phyloP scores from a whole-genome alignment of 2,113 vertebrate species.

The Cromileptes altivelis region DNA sequence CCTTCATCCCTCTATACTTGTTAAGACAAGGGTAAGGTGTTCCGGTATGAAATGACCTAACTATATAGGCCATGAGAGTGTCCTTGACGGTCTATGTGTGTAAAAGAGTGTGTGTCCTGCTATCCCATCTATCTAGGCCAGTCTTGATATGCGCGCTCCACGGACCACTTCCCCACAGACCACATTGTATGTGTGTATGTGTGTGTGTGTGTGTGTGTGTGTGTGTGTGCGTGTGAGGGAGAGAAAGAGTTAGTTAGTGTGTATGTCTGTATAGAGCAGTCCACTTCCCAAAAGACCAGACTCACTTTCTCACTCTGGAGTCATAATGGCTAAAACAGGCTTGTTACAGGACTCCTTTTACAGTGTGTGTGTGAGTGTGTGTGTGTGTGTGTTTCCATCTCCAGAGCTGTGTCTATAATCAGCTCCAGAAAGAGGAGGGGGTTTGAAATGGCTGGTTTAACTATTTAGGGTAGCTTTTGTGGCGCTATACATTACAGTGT shows the following conservation, averaged over 20 bases:
- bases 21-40: slow-evolving; percentile 62
- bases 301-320: slow-evolving; percentile 78
- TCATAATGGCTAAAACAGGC: slow-evolving; percentile 78
- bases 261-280: slow-evolving; percentile 63
- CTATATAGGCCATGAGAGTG: slow-evolving; percentile 73
- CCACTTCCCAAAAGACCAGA: slow-evolving; percentile 80
- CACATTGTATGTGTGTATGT: slow-evolving; percentile 44
- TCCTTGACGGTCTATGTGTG: slow-evolving; percentile 75
- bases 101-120: slow-evolving; percentile 62
- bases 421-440: slow-evolving; percentile 21
- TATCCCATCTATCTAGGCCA: slow-evolving; percentile 80
- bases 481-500: background rate
- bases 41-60: slow-evolving; percentile 62
- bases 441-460: slow-evolving; percentile 41
- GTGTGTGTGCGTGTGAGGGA: slow-evolving; percentile 34
- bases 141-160: slow-evolving; percentile 76
- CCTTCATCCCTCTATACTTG: slow-evolving; percentile 8
- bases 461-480: slow-evolving; percentile 20
- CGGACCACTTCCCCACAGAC: slow-evolving; percentile 76
- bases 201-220: slow-evolving; percentile 40
- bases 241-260: slow-evolving; percentile 31
- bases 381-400: slow-evolving; percentile 43
- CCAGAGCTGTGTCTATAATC: slow-evolving; percentile 33
- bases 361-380: slow-evolving; percentile 2
- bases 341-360: slow-evolving; percentile 66